Base-by-base conservation (phyloP, 2,113 vertebrate genomes). In the Rana temporaria region DNA sequence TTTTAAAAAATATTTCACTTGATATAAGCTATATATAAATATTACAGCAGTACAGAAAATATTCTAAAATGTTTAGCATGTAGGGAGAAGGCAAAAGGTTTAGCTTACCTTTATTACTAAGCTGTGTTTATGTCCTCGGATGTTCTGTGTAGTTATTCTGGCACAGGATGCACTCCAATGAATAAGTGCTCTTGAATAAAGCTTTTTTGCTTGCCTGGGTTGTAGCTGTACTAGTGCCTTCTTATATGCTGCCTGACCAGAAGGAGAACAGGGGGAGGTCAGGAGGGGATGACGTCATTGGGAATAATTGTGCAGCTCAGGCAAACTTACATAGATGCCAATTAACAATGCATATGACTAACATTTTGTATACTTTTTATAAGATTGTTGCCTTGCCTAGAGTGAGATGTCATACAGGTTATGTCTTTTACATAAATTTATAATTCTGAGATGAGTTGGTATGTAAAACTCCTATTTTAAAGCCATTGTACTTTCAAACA, bases 221-320 rank as follows among this genome's bases (percentile, higher is more conserved):
- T 48, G 80, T 32, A 66, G 80, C 70, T 82, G 70, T 75, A 52
- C 53, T 65, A 20, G 26, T 42, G 70, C 24, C 70, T 82, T 70
- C 59, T 82, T 82, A 82, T 82, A 82, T 82, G 69, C 63, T 75
- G 26, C 14, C 68, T 71, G 69, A 81, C 79, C 79, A 64, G 38
- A n/a, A 22, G 74, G 20, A 22, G 30, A 42, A 42, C 18, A 66
- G 34, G 67, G 12, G 68, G 66, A 42, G 68, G 67, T 34, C 78
- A 69, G 63, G 34, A 20, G 34, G 20, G 17, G 69, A 55, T 55
- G 69, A 55, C 26, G 69, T 55, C 48, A 16, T 26, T 56, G 26
- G 8, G 53, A 55, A 34, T 66, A 17, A 55, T 80, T 66, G 62
- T 63, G 68, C 72, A 59, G 72, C 17, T 9, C 64, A 74, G 71